These are phyloP conservation scores for Corythornis leucogaster DNA, from an alignment of 2,797 vertebrate species.

Conservation along the genomic window DNA sequence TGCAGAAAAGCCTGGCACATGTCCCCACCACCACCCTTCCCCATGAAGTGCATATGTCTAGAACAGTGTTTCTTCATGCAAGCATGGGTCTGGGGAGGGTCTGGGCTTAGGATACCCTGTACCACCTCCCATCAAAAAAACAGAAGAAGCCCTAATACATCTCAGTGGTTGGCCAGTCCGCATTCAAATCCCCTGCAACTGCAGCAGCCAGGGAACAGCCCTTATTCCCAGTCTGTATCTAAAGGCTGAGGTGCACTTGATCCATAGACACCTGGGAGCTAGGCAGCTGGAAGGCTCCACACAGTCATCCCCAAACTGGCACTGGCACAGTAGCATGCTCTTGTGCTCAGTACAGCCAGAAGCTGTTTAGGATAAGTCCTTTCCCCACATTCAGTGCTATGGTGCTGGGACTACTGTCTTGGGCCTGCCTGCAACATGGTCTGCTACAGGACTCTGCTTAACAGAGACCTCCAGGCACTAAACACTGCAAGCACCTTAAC, in stretches of 20 bases:
- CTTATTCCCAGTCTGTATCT: fast-evolving
- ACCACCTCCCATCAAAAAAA: neutral
- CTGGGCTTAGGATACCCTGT: neutral
- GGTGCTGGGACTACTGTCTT: neutral
- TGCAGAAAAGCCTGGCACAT: neutral
- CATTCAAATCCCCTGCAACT: neutral
- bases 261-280: neutral
- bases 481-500: neutral
- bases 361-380: fast-evolving
- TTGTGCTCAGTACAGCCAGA: neutral
- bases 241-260: neutral
- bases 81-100: neutral
- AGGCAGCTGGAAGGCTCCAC: neutral
- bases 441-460: neutral
- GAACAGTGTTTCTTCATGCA: neutral
- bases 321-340: neutral
- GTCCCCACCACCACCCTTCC: too few species aligned
- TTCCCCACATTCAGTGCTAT: fast-evolving
- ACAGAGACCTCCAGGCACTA: neutral
- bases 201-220: neutral
- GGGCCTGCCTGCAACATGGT: neutral
- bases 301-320: neutral
- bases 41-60: neutral
- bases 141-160: neutral
- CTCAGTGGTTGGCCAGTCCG: neutral